Evolutionary conservation across 2,888 invertebrate species (phyloP).

Genomic region (Cryptosula pallasiana): DNA sequence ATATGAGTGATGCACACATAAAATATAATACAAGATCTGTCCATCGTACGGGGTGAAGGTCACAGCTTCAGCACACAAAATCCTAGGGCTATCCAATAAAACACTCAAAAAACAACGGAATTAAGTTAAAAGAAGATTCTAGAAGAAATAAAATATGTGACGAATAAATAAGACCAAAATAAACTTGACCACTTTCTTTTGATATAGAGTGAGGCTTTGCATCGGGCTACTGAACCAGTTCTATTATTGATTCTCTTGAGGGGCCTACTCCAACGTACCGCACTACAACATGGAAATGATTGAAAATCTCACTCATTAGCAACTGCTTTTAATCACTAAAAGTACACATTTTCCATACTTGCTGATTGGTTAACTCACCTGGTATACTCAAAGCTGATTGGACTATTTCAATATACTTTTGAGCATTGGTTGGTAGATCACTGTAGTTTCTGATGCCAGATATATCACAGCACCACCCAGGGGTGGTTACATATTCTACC

Average conservation of each 20-base stretch:
- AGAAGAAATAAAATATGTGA: too few species aligned
- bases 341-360: too few species aligned
- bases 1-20: too few species aligned
- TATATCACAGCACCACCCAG: slow-evolving; percentile 82
- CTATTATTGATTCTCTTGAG: slow-evolving; percentile 84
- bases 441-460: slow-evolving; percentile 71
- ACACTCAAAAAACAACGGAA: too few species aligned
- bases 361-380: slow-evolving; percentile 57
- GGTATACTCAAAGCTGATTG: slow-evolving; percentile 77
- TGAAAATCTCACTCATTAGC: not conserved
- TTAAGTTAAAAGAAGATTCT: too few species aligned
- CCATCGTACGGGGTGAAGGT: too few species aligned
- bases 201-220: too few species aligned
- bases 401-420: slow-evolving; percentile 74
- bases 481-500: slow-evolving; percentile 78
- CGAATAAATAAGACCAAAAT: too few species aligned
- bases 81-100: too few species aligned
- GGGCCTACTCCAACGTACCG: slow-evolving; percentile 96
- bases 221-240: slow-evolving; percentile 30
- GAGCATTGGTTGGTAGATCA: slow-evolving; percentile 78
- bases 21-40: too few species aligned
- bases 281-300: slow-evolving; percentile 59
- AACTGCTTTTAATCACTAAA: too few species aligned
- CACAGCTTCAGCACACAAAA: too few species aligned
- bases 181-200: not conserved